phyloP scores from a whole-genome alignment of 2,113 vertebrate genomes.

The Pteropus alecto region DNA sequence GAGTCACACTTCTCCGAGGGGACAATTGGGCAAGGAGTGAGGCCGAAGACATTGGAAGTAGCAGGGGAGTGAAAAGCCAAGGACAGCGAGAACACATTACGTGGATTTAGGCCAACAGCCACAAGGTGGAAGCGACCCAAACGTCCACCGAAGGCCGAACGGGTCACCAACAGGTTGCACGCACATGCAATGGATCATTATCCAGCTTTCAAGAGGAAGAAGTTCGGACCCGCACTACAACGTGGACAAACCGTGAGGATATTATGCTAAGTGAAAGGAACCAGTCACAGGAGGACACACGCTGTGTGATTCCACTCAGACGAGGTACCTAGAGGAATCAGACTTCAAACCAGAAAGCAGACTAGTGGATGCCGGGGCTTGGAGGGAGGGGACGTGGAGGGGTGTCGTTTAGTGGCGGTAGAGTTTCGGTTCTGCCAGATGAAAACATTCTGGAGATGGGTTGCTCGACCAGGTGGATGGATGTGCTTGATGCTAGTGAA shows the following conservation, averaged over 20 bases:
- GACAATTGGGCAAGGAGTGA: neutral
- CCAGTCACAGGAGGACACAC: neutral
- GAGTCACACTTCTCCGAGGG: fast-evolving
- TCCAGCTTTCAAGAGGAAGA: neutral
- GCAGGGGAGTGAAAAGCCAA: neutral
- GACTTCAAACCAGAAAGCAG: neutral
- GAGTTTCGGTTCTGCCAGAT: neutral
- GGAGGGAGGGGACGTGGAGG: fast-evolving
- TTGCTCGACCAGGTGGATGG: fast-evolving
- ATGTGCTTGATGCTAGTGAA: neutral
- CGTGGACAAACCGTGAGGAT: fast-evolving
- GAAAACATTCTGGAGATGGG: neutral
- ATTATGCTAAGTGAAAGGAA: neutral
- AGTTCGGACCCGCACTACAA: fast-evolving
- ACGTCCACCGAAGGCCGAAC: neutral
- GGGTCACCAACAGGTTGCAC: fast-evolving
- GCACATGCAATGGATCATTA: neutral
- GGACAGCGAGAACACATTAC: too few species aligned
- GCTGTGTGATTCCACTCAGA: fast-evolving
- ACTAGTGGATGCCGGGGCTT: fast-evolving
- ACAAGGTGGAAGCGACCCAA: neutral
- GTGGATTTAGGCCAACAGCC: neutral
- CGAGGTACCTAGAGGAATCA: neutral
- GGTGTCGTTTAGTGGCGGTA: neutral
- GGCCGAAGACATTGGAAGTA: too few species aligned